phyloP scores from a whole-genome alignment of 92 coral and sea anemone genomes.

The Parazoanthus swiftii region DNA sequence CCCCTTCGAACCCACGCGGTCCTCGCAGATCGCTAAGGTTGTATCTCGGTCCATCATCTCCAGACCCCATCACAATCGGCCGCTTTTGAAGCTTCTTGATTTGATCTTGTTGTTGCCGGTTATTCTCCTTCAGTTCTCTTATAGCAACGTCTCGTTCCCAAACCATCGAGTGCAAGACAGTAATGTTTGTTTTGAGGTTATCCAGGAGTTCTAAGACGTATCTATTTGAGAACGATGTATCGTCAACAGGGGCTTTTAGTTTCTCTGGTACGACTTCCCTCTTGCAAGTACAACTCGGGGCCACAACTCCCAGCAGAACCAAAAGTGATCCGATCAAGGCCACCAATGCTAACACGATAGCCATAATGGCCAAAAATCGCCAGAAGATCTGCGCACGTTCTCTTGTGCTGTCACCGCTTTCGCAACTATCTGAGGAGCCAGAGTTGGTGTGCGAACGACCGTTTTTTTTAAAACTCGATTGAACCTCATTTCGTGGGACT shows the following conservation, averaged over 20 bases:
- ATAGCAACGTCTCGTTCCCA: neutral
- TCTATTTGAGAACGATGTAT: neutral
- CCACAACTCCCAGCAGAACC: slow-evolving; percentile 32
- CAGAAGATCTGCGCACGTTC: neutral
- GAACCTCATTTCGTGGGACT: slow-evolving; percentile 46
- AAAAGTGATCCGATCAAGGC: slow-evolving; percentile 18
- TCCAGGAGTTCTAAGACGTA: neutral
- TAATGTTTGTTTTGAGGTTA: neutral
- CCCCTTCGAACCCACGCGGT: neutral
- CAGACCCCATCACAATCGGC: neutral
- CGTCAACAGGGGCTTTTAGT: neutral
- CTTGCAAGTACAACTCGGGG: slow-evolving; percentile 22
- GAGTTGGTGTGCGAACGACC: slow-evolving; percentile 18
- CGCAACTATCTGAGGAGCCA: slow-evolving; percentile 47
- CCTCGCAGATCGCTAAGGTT: slow-evolving; percentile 14
- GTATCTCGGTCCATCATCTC: neutral
- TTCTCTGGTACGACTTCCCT: slow-evolving; percentile 8
- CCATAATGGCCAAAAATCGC: slow-evolving; percentile 19
- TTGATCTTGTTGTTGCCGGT: neutral
- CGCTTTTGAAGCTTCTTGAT: neutral
- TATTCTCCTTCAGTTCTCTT: neutral
- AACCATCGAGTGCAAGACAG: neutral
- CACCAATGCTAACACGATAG: slow-evolving; percentile 18
- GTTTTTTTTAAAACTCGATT: slow-evolving; percentile 33
- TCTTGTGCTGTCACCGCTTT: slow-evolving; percentile 4